These are phyloP conservation scores for Eclectus roratus DNA, from an alignment of 2,113 vertebrate species.

Conservation along the genomic window DNA sequence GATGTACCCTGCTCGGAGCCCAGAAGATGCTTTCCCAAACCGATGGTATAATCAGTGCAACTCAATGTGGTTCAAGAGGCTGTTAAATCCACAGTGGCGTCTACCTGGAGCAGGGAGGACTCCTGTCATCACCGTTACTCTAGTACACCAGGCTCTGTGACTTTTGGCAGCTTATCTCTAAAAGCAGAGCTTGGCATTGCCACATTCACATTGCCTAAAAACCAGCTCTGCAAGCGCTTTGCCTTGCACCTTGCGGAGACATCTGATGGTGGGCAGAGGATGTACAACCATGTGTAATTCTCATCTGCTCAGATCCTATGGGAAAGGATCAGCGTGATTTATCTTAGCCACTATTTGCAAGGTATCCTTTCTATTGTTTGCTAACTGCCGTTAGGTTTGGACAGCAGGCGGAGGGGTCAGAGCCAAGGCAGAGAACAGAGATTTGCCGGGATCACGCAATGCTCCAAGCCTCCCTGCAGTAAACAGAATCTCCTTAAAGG, in stretches of 20 bases:
- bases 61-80: accelerated
- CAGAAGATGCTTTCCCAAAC: accelerated
- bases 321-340: not conserved
- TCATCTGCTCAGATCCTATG: not conserved
- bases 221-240: accelerated
- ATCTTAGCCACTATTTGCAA: not conserved
- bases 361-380: constrained; percentile 53
- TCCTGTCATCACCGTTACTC: accelerated
- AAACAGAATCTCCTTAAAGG: constrained; percentile 72
- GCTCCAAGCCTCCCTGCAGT: constrained; percentile 29
- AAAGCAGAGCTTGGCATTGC: accelerated
- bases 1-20: not conserved
- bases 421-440: constrained; percentile 47
- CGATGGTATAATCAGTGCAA: accelerated
- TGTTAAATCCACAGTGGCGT: not conserved
- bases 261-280: not conserved
- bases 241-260: not conserved
- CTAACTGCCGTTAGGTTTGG: not conserved
- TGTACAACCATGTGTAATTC: not conserved
- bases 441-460: constrained; percentile 52
- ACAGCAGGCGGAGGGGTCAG: constrained; percentile 44
- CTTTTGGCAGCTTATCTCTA: not conserved
- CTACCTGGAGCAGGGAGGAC: not conserved
- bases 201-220: accelerated
- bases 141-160: accelerated